Base-by-base conservation (phyloP, 2,888 invertebrate species). In the Agrotis clavis region DNA sequence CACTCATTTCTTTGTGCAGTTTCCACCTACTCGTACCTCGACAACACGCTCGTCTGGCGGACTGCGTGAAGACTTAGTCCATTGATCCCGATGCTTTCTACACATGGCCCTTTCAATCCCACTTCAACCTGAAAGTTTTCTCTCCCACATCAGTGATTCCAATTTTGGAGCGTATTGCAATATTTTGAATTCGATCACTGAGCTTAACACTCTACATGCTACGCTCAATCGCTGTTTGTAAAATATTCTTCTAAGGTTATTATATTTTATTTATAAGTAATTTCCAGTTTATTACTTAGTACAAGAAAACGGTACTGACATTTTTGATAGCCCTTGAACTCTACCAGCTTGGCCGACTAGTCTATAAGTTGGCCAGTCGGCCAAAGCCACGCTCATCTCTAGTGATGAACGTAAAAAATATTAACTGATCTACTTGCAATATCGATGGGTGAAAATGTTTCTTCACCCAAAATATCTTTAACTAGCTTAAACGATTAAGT, bases 401-500 rank as follows among this genome's bases (percentile, higher is more conserved):
- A 41, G 11, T 60, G 51, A 78, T n/a, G 51, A 60, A 54, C 51
- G 53, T 74, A 41, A 70, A 70, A 25, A 19, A 41, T 53, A 9
- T 19, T 48, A 54, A 41, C 67, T 25, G 54, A 19, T 56, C 19
- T 25, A 71, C 66, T 77, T 47, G 11, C 57, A 19, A 59, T 68
- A 68, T 77, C 69, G 18, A 59, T 19, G 51, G 69, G 50, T 35
- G 57, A n/a, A 0, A 21, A 57, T 30, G 13, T 73, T 21, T n/a
- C 13, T 51, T n/a, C 21, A 2, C 35, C 45, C 9, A 4, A 13
- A 74, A 21, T 51, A 45, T 16, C 6, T 13, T 47, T n/a, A 68
- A 41, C 2, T 14, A 21, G 14, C n/a, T 56, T 7, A n/a, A 48
- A 48, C 48, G 19, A 13, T 63, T 19, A 53, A 41, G n/a, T 25